Evolutionary conservation across 1,140 invertebrate genomes (phyloP).

Genomic region (Fragariocoptes setiger): DNA sequence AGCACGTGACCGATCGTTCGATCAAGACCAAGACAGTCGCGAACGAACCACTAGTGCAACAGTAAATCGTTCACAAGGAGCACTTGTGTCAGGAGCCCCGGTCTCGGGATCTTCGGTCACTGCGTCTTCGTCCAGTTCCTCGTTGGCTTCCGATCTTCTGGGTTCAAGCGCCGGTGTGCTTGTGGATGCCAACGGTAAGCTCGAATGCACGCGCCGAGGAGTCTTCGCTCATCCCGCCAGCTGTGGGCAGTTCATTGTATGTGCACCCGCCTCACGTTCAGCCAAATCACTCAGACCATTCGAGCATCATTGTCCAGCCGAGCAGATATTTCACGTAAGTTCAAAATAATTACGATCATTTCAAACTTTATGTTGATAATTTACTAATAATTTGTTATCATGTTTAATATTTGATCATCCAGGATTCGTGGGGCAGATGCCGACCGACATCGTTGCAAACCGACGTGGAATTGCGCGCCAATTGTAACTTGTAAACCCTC

Average conservation of each 20-base stretch:
- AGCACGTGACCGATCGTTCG: background rate
- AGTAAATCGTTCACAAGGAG: background rate
- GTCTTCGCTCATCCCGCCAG: conserved; percentile 13
- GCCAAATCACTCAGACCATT: conserved; percentile 9
- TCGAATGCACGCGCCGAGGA: conserved; percentile 12
- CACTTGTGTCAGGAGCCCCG: conserved; percentile 5
- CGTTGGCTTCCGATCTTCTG: conserved; percentile 4
- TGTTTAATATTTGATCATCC: too few relatives aligned
- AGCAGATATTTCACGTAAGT: conserved; percentile 11
- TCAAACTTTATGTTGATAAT: too few relatives aligned
- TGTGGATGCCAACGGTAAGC: conserved; percentile 6
- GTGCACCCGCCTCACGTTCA: conserved; percentile 10
- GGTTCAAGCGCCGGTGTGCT: conserved; percentile 5
- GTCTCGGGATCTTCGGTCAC: background rate
- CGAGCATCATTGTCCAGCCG: conserved; percentile 13
- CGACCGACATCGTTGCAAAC: background rate
- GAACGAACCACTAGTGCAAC: conserved; percentile 1
- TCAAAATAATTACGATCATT: too few relatives aligned
- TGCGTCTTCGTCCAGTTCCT: background rate
- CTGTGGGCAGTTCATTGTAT: conserved; percentile 14
- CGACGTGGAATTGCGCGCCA: too few relatives aligned
- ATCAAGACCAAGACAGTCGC: conserved; percentile 1
- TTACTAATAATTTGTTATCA: too few relatives aligned
- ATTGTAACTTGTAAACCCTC: too few relatives aligned
- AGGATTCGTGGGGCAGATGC: background rate